Evolutionary conservation across 2,888 invertebrate species (phyloP).

Genomic region (Atrina japonica): DNA sequence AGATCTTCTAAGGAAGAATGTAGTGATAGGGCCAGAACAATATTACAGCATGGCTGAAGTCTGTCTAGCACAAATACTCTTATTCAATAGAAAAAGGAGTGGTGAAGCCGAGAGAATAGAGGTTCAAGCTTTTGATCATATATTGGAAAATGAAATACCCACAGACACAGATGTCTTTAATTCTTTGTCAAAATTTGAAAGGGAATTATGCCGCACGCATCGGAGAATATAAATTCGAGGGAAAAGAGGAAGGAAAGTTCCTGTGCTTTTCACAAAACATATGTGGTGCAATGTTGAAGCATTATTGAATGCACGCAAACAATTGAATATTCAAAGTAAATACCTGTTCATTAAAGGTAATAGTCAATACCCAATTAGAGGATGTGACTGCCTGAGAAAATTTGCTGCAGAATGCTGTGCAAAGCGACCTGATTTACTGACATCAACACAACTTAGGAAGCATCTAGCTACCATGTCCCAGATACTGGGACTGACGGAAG

Average conservation of each 20-base stretch:
- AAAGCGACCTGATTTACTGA: not conserved
- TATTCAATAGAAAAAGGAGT: slow-evolving; percentile 17
- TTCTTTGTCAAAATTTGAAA: slow-evolving; percentile 17
- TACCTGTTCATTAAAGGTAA: not conserved
- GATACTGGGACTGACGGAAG: slow-evolving; percentile 10
- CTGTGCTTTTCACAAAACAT: slow-evolving; percentile 1
- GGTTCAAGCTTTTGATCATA: not conserved
- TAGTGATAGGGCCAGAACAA: too few relatives aligned
- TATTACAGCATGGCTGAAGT: not conserved
- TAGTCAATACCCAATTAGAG: not conserved
- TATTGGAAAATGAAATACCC: too few relatives aligned
- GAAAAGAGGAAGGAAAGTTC: slow-evolving; percentile 25
- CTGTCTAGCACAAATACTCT: not conserved
- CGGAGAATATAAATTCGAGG: slow-evolving; percentile 6
- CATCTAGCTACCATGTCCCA: slow-evolving; percentile 15
- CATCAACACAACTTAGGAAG: slow-evolving; percentile 16
- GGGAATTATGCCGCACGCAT: not conserved
- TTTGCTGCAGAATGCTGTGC: not conserved
- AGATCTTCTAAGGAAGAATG: too few relatives aligned
- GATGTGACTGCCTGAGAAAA: not conserved
- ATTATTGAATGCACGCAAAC: not conserved
- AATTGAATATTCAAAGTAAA: not conserved
- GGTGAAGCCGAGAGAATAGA: slow-evolving; percentile 4
- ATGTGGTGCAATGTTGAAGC: not conserved
- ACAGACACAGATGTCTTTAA: not conserved